Percentiles rank a stretch among this genome's conserved stretches.
Evolutionary conservation across 2,113 vertebrate genomes (phyloP).

Genomic region (Oreochromis aureus): DNA sequence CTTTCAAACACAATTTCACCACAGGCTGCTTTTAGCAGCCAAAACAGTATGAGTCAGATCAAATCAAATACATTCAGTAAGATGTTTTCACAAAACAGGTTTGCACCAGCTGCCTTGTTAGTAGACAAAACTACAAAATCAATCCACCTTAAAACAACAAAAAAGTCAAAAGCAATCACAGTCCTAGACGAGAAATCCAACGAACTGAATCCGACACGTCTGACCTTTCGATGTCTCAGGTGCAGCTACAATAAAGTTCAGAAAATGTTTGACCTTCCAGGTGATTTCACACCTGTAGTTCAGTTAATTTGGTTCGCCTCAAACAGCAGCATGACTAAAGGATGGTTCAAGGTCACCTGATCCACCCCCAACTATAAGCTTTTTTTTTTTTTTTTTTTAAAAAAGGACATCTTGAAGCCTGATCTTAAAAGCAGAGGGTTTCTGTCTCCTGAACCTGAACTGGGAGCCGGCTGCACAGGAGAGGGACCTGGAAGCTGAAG

Average conservation of each 20-base stretch:
- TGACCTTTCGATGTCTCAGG: not conserved
- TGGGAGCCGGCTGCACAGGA: rapidly evolving
- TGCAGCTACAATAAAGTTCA: not conserved
- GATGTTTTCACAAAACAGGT: conserved; percentile 13
- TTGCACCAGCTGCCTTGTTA: not conserved
- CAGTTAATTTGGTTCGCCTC: not conserved
- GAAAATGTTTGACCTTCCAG: not conserved
- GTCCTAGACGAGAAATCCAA: not conserved
- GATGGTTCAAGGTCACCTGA: not conserved
- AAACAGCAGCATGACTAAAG: not conserved
- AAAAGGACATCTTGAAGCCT: not conserved
- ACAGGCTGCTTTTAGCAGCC: not conserved
- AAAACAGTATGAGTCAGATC: conserved; percentile 35
- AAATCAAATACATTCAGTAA: conserved; percentile 34
- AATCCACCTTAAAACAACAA: not conserved
- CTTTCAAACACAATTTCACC: conserved; percentile 38
- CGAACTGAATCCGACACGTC: not conserved
- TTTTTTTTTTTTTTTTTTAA: too few species aligned
- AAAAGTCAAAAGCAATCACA: not conserved
- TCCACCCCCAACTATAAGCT: not conserved
- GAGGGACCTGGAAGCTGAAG: not conserved
- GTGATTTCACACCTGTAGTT: not conserved
- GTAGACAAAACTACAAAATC: not conserved
- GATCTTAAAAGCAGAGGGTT: rapidly evolving
- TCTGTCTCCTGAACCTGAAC: not conserved